Conservation (phyloP, 2,888 invertebrate genomes). For the Emesis russula region DNA sequence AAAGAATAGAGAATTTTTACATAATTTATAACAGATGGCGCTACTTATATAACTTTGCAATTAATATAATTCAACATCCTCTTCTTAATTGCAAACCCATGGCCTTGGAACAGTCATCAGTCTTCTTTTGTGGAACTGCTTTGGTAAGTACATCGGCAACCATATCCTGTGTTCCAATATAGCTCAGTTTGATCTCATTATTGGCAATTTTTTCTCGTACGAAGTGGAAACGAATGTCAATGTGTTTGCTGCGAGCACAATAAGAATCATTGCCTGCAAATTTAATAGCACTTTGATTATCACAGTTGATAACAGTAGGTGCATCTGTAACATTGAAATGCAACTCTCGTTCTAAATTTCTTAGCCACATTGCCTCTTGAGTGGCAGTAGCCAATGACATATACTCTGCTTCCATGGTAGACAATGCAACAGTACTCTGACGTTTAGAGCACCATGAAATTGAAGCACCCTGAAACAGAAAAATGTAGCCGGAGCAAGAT, state of each 20-base stretch:
- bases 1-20: too few relatives aligned
- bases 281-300: slow-evolving; percentile 51
- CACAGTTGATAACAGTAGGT: slow-evolving; percentile 45
- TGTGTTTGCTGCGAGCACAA: slow-evolving; percentile 45
- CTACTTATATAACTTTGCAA: neutral
- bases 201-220: slow-evolving; percentile 59
- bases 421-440: slow-evolving; percentile 79
- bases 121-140: slow-evolving; percentile 35
- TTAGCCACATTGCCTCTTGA: slow-evolving; percentile 74
- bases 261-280: slow-evolving; percentile 39
- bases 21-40: too few relatives aligned
- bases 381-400: slow-evolving; percentile 75
- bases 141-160: slow-evolving; percentile 75
- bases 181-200: neutral
- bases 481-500: slow-evolving; percentile 85
- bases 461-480: slow-evolving; percentile 85
- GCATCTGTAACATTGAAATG: neutral
- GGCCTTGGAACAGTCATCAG: slow-evolving; percentile 37
- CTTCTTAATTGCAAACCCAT: slow-evolving; percentile 71
- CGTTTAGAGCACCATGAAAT: slow-evolving; percentile 86
- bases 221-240: slow-evolving; percentile 41
- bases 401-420: slow-evolving; percentile 82
- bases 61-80: slow-evolving; percentile 44
- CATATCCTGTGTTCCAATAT: slow-evolving; percentile 44
- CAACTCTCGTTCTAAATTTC: slow-evolving; percentile 66